Evolutionary conservation across 2,113 vertebrate species (phyloP).

Genomic region (Pollachius pollachius): DNA sequence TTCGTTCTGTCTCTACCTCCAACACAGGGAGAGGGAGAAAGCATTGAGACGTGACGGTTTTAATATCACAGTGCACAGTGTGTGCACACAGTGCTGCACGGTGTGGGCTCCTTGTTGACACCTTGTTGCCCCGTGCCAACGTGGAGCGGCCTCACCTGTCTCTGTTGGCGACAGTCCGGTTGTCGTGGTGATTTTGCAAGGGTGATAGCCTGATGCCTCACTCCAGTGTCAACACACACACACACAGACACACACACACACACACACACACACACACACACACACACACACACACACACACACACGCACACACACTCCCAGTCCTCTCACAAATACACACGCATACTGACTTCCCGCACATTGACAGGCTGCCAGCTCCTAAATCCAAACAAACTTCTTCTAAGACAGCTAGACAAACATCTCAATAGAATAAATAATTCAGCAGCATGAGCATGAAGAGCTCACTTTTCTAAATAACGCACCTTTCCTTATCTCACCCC

Average conservation of each 20-base stretch:
- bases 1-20: not conserved
- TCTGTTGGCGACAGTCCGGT: conserved; percentile 63
- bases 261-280: conserved; percentile 17
- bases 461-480: conserved; percentile 48
- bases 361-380: conserved; percentile 58
- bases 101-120: conserved; percentile 40
- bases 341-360: conserved; percentile 37
- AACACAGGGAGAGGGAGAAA: not conserved
- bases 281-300: conserved; percentile 20
- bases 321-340: conserved; percentile 14
- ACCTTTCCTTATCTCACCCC: conserved; percentile 29
- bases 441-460: conserved; percentile 60
- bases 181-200: conserved; percentile 54
- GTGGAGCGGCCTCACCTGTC: conserved; percentile 57
- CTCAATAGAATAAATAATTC: conserved; percentile 68
- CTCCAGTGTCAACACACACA: conserved; percentile 51
- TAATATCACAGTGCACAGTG: too few relatives aligned
- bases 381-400: conserved; percentile 63
- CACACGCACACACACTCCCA: conserved; percentile 2
- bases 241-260: conserved; percentile 24
- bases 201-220: conserved; percentile 63
- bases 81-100: too few relatives aligned
- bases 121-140: conserved; percentile 52
- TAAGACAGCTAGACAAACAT: conserved; percentile 51
- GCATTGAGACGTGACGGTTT: too few relatives aligned